These are phyloP conservation scores for Lasioglossum zephyrum DNA, from an alignment of 2,888 invertebrate genomes.

Conservation along the genomic window DNA sequence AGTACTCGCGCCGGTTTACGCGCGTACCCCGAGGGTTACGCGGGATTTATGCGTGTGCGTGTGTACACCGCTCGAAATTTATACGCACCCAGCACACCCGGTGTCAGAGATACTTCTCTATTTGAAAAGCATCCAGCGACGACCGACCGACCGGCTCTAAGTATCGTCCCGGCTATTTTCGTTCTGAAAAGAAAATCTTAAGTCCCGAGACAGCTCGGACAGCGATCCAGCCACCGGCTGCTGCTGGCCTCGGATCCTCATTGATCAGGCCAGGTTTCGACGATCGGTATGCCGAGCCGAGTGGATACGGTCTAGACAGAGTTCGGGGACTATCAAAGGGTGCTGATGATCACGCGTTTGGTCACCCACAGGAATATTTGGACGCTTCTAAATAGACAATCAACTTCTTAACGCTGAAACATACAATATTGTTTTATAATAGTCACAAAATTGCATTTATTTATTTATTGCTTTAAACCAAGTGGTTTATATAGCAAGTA, in stretches of 20 bases:
- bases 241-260: background rate
- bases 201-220: constrained; percentile 16
- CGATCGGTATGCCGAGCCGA: background rate
- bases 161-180: constrained; percentile 36
- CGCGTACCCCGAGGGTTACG: constrained; percentile 63
- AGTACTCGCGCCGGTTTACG: constrained; percentile 49
- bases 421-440: too few relatives aligned
- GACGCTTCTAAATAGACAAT: background rate
- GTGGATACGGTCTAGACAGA: background rate
- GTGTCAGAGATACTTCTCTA: constrained; percentile 49
- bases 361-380: background rate
- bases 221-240: constrained; percentile 10
- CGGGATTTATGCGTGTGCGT: constrained; percentile 62
- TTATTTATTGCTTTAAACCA: too few relatives aligned
- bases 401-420: too few relatives aligned
- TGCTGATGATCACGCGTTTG: background rate
- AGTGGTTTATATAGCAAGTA: too few relatives aligned
- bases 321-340: background rate
- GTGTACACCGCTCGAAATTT: constrained; percentile 50
- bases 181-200: constrained; percentile 41
- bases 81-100: constrained; percentile 46
- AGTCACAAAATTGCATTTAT: too few relatives aligned
- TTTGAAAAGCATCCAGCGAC: constrained; percentile 29
- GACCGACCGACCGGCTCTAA: constrained; percentile 12
- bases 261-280: background rate